These are phyloP conservation scores for Tichodroma muraria DNA, from an alignment of 2,113 vertebrate genomes.

Conservation along the genomic window DNA sequence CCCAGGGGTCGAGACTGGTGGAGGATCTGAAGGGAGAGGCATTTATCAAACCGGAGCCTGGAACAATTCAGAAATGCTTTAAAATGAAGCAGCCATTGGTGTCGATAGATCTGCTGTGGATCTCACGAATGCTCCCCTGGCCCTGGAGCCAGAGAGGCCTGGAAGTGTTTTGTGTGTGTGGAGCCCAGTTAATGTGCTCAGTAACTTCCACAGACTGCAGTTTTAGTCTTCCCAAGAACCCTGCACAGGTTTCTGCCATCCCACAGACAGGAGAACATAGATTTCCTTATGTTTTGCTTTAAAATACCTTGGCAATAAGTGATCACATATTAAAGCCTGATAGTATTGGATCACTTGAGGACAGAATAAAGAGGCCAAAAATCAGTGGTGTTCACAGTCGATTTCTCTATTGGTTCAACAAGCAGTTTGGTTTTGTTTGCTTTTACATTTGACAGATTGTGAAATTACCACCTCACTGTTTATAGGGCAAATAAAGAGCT, in stretches of 20 bases:
- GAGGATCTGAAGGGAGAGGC: background rate
- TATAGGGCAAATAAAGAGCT: background rate
- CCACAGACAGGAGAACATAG: accelerated
- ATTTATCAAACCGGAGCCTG: background rate
- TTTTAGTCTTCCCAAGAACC: background rate
- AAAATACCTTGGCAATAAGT: background rate
- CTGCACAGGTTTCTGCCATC: background rate
- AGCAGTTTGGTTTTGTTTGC: background rate
- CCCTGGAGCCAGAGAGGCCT: background rate
- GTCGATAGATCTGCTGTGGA: background rate
- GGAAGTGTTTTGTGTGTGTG: background rate
- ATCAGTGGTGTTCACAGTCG: background rate
- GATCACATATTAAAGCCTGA: background rate
- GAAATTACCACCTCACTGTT: background rate
- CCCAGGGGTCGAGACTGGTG: no score
- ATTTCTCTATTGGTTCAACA: background rate
- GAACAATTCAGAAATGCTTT: background rate
- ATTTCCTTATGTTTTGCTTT: background rate
- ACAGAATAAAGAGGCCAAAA: background rate
- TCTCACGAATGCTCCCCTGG: background rate
- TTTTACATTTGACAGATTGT: background rate
- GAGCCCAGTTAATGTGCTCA: background rate
- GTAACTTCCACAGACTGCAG: background rate
- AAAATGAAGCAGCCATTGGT: background rate
- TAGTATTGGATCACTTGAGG: background rate